Percentiles rank a stretch among this genome's conserved stretches.
These are phyloP conservation scores for Lysandra coridon DNA, from an alignment of 2,888 invertebrate species.

Conservation along the genomic window DNA sequence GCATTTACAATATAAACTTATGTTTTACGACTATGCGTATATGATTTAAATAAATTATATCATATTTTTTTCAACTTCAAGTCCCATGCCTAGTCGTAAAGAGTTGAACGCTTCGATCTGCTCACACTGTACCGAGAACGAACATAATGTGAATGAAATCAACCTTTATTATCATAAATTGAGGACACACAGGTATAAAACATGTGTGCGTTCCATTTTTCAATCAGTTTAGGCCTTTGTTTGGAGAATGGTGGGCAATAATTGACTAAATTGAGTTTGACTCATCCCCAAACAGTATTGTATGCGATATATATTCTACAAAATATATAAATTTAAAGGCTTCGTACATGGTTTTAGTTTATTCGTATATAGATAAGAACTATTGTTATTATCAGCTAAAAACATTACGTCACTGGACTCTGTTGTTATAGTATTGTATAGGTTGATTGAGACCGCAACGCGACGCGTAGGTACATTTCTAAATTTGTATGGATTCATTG, in stretches of 20 bases:
- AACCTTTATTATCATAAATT: slow-evolving; percentile 57
- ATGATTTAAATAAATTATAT: too few species aligned
- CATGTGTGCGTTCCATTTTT: slow-evolving; percentile 30
- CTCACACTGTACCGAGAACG: slow-evolving; percentile 57
- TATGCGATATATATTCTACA: not conserved
- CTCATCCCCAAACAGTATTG: not conserved
- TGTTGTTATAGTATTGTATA: too few species aligned
- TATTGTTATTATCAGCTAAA: too few species aligned
- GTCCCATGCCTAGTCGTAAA: slow-evolving; percentile 52
- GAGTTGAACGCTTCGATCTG: slow-evolving; percentile 66
- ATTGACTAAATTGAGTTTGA: not conserved
- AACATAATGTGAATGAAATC: slow-evolving; percentile 60
- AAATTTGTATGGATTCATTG: too few species aligned
- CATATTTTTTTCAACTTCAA: not conserved
- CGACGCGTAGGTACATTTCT: too few species aligned
- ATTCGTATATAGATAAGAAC: too few species aligned
- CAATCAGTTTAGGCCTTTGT: slow-evolving; percentile 22
- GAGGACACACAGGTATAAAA: slow-evolving; percentile 40
- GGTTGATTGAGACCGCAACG: too few species aligned
- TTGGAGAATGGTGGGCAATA: not conserved
- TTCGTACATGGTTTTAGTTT: not conserved
- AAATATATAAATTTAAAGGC: not conserved
- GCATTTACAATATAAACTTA: too few species aligned
- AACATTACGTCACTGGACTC: too few species aligned
- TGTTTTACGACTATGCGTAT: not conserved